Evolutionary conservation across 2,888 invertebrate species (phyloP).

Genomic region (Macrosiphum euphorbiae): DNA sequence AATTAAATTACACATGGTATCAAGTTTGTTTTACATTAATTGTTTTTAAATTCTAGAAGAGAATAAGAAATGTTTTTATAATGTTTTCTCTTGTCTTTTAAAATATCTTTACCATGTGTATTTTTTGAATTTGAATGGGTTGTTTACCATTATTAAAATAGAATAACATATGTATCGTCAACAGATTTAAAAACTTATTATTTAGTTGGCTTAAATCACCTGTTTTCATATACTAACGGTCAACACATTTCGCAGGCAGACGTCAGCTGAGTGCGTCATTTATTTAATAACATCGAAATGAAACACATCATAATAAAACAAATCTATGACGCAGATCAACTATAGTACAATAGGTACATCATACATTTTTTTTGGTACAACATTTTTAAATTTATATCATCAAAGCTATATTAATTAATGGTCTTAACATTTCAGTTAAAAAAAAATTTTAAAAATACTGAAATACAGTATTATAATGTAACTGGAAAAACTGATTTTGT

Average conservation of each 20-base stretch:
- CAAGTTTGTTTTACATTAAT: neutral
- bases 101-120: neutral
- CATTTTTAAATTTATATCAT: neutral
- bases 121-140: neutral
- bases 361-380: neutral
- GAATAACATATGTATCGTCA: neutral
- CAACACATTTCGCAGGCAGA: conserved; percentile 18
- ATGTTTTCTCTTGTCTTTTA: neutral
- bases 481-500: neutral
- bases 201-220: conserved; percentile 24
- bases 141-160: conserved; percentile 31
- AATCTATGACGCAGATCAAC: neutral
- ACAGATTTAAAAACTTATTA: neutral
- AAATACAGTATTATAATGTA: neutral
- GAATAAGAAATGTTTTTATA: neutral
- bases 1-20: neutral
- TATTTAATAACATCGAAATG: neutral
- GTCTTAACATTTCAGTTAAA: neutral
- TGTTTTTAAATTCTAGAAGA: neutral
- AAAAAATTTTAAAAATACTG: neutral
- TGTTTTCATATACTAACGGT: neutral
- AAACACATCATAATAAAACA: neutral
- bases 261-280: conserved; percentile 28
- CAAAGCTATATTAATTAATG: neutral
- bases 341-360: neutral